phyloP scores from a whole-genome alignment of 1,140 invertebrate species.

The Meloidogyne exigua region DNA sequence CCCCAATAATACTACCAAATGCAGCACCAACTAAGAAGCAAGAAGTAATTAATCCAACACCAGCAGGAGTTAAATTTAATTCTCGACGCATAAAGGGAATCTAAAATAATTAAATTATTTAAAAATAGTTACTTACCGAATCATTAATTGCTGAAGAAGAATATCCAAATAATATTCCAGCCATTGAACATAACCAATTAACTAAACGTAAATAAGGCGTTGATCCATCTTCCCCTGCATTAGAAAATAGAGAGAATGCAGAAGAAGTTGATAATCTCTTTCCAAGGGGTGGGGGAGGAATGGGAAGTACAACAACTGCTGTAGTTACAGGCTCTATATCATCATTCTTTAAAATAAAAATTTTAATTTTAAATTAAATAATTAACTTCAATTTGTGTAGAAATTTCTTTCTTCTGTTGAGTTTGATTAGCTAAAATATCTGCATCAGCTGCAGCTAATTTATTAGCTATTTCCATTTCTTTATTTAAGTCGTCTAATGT shows the following conservation, averaged over 20 bases:
- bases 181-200: constrained; percentile 20
- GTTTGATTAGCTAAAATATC: background rate
- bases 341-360: background rate
- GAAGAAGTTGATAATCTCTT: background rate
- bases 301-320: background rate
- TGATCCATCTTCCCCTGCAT: background rate
- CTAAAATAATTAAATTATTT: background rate
- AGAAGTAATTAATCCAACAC: constrained; percentile 18
- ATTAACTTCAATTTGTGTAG: background rate
- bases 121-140: background rate
- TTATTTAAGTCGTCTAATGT: too few species aligned
- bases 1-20: constrained; percentile 9
- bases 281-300: background rate
- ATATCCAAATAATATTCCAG: constrained; percentile 24
- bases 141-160: constrained; percentile 21
- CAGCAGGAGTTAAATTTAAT: constrained; percentile 6
- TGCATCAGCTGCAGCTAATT: background rate
- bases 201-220: constrained; percentile 13
- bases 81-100: constrained; percentile 22
- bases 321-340: background rate
- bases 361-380: background rate
- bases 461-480: background rate
- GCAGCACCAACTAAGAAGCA: constrained; percentile 16
- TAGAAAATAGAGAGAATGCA: background rate
- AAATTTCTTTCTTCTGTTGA: background rate